Evolutionary conservation across 1,140 invertebrate species (phyloP).

Genomic region (Neotoxoptera formosana): DNA sequence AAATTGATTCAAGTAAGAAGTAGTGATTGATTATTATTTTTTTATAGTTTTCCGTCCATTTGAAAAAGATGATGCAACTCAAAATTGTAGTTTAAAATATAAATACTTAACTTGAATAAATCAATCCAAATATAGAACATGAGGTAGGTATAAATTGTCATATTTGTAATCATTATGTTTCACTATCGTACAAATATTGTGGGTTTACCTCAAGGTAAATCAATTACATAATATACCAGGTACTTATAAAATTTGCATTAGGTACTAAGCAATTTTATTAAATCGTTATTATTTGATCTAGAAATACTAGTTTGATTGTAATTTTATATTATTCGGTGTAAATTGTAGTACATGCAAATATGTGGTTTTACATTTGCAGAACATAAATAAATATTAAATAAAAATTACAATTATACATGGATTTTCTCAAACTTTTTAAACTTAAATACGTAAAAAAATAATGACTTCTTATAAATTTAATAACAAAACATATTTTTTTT

Average conservation of each 20-base stretch:
- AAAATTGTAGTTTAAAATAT: neutral
- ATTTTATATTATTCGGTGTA: neutral
- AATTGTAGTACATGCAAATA: neutral
- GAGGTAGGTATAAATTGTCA: neutral
- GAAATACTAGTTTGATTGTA: slow-evolving; percentile 9
- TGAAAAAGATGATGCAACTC: neutral
- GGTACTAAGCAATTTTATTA: neutral
- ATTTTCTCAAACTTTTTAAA: neutral
- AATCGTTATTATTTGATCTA: neutral
- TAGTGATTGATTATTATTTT: neutral
- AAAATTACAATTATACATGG: neutral
- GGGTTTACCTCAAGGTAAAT: slow-evolving; percentile 1
- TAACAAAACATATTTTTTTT: neutral
- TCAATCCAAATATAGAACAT: neutral
- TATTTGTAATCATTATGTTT: neutral
- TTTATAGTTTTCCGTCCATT: neutral
- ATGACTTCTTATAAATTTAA: neutral
- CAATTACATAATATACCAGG: neutral
- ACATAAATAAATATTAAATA: neutral
- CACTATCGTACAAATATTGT: neutral
- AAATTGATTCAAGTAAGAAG: neutral
- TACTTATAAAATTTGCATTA: neutral
- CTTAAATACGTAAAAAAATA: neutral
- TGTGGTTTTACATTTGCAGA: neutral
- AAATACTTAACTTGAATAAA: neutral